phyloP scores from a whole-genome alignment of 2,888 invertebrate genomes.

The Heteromyza rotundicornis region DNA sequence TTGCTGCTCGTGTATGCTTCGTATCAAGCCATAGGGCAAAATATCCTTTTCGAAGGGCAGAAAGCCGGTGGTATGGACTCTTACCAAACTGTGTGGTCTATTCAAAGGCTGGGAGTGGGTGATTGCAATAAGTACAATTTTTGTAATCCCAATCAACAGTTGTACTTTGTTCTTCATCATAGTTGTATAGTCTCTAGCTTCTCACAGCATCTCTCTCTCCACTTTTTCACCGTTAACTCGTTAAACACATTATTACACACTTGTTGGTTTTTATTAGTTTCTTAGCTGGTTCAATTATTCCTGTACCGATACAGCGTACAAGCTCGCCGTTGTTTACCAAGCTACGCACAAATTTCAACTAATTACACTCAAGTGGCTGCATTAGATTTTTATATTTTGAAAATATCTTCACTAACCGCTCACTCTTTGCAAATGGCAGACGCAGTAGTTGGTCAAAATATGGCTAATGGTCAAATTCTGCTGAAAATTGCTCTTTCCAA shows the following conservation, averaged over 20 bases:
- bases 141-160: not conserved
- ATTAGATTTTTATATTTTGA: slow-evolving; percentile 1
- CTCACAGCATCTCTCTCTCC: no score
- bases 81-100: slow-evolving; percentile 36
- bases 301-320: not conserved
- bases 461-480: not conserved
- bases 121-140: not conserved
- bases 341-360: not conserved
- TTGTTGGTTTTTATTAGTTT: not conserved
- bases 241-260: not conserved
- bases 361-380: not conserved
- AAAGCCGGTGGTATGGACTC: slow-evolving; percentile 40
- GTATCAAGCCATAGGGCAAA: slow-evolving; percentile 38
- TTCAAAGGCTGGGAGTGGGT: not conserved
- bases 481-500: not conserved
- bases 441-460: no score
- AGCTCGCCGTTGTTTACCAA: not conserved
- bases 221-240: not conserved
- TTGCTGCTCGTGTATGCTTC: slow-evolving; percentile 42
- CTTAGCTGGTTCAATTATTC: no score
- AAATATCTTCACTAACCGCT: not conserved
- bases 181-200: no score
- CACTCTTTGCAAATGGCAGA: not conserved
- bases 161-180: not conserved
- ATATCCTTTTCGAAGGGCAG: slow-evolving; percentile 44